These are phyloP conservation scores for Drosophila quadrilineata DNA, from an alignment of 1,140 invertebrate species.

Conservation along the genomic window DNA sequence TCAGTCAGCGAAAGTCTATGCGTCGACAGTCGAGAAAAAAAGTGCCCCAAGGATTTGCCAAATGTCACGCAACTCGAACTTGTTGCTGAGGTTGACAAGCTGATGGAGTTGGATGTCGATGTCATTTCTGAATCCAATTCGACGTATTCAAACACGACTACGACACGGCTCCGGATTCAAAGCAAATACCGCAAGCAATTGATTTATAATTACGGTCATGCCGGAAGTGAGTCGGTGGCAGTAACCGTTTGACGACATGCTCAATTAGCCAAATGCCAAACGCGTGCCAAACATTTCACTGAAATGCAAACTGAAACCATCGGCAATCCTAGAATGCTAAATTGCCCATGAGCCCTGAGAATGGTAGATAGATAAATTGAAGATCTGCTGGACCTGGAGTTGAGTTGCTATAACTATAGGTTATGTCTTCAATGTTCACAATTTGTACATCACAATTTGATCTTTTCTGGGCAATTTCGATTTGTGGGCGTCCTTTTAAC, in stretches of 20 bases:
- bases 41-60: constrained; percentile 51
- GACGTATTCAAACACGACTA: not conserved
- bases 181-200: constrained; percentile 56
- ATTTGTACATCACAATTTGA: constrained; percentile 55
- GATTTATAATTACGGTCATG: constrained; percentile 68
- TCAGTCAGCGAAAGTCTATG: not conserved
- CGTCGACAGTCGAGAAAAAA: too few relatives aligned
- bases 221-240: constrained; percentile 42
- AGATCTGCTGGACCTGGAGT: too few relatives aligned
- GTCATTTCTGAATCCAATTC: not conserved
- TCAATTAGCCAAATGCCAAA: constrained; percentile 68
- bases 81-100: constrained; percentile 5
- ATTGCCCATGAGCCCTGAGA: too few relatives aligned
- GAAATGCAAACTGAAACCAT: constrained; percentile 26
- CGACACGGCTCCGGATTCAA: constrained; percentile 22
- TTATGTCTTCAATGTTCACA: constrained; percentile 24
- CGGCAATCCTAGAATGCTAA: constrained; percentile 26
- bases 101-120: constrained; percentile 11
- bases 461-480: constrained; percentile 45
- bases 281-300: constrained; percentile 43
- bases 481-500: constrained; percentile 16
- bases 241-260: constrained; percentile 50
- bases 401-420: not conserved
- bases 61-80: constrained; percentile 68
- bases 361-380: not conserved